Percentiles rank a stretch among this genome's conserved stretches.
These are phyloP conservation scores for Lutraria rhynchaena DNA, from an alignment of 1,140 invertebrate species.

Conservation along the genomic window DNA sequence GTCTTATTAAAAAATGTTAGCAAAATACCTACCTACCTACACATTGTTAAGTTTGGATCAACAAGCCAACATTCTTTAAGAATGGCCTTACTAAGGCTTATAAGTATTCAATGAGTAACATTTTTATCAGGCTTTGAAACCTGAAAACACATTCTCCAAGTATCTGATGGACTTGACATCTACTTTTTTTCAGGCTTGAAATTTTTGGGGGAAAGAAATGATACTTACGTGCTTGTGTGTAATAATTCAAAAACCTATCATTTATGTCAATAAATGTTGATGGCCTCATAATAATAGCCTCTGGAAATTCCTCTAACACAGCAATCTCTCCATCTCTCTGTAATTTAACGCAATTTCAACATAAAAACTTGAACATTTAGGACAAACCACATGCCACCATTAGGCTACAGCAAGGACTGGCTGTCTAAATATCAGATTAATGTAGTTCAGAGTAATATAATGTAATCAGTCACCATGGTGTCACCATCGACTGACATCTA, in stretches of 20 bases:
- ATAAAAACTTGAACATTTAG: too few species aligned
- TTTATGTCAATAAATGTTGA: constrained; percentile 94
- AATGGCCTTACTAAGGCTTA: background rate
- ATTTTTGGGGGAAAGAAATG: too few species aligned
- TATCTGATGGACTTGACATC: background rate
- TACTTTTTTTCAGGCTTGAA: too few species aligned
- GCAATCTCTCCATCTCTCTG: constrained; percentile 91
- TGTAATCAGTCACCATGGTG: too few species aligned
- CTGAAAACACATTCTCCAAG: background rate
- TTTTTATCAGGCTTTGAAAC: background rate
- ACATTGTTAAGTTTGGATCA: background rate
- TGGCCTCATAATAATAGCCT: constrained; percentile 96
- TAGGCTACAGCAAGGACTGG: too few species aligned
- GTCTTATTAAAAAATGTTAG: too few species aligned
- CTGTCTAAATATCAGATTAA: too few species aligned
- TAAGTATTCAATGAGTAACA: background rate
- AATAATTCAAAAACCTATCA: constrained; percentile 92
- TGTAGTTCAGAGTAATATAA: too few species aligned
- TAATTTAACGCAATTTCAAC: too few species aligned
- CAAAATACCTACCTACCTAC: background rate
- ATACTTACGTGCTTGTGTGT: constrained; percentile 58
- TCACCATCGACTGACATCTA: too few species aligned
- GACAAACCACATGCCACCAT: too few species aligned
- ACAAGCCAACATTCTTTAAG: background rate
- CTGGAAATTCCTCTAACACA: constrained; percentile 96